phyloP scores from a whole-genome alignment of 1,140 invertebrate species.

The Oscheius sp. region DNA sequence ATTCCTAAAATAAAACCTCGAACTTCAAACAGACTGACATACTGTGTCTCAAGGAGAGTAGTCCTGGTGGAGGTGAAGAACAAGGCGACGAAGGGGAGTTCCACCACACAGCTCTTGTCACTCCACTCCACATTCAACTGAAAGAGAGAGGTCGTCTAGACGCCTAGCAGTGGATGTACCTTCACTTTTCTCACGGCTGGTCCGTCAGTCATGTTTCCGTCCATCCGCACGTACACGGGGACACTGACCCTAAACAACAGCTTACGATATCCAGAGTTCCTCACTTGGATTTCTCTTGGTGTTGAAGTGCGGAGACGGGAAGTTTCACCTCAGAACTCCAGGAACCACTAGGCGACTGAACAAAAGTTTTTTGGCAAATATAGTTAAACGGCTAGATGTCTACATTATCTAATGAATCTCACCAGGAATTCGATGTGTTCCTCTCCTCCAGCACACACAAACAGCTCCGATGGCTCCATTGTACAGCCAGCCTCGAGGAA shows the following conservation, averaged over 20 bases:
- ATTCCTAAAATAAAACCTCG: neutral
- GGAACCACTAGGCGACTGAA: no score
- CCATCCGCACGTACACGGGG: neutral
- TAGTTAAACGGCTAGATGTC: conserved; percentile 33
- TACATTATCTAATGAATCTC: conserved; percentile 30
- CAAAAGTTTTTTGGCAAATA: no score
- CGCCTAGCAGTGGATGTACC: neutral
- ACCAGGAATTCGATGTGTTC: conserved; percentile 46
- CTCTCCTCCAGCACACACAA: neutral
- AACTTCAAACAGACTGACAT: neutral
- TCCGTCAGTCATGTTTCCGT: neutral
- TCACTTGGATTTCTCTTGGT: neutral
- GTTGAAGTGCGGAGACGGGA: conserved; percentile 16
- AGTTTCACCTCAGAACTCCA: neutral
- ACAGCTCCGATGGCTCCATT: neutral
- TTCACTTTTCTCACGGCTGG: neutral
- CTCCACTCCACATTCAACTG: conserved; percentile 46
- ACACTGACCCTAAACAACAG: no score
- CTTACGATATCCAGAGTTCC: no score
- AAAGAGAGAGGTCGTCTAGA: neutral
- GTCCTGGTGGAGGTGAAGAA: conserved; percentile 24
- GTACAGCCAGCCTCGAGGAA: conserved; percentile 43
- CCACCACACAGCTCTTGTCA: conserved; percentile 35
- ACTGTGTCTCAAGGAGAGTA: conserved; percentile 10
- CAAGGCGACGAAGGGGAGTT: conserved; percentile 43